Conservation (phyloP, 2,888 invertebrate species). For the Chrysolina oricalcia region DNA sequence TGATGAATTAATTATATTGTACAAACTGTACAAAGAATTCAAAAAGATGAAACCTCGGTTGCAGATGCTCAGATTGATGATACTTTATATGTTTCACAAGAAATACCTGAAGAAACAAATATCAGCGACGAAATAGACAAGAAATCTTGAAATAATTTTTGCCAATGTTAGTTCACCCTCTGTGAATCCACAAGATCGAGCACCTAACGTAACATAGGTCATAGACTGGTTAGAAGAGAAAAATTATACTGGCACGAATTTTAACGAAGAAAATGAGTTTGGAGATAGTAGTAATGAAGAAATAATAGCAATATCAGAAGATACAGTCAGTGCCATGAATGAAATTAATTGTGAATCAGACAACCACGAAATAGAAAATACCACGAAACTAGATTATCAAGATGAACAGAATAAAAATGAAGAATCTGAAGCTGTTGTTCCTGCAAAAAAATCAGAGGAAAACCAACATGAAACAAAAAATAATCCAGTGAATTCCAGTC, state of each 20-base stretch:
- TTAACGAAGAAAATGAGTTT: conserved; percentile 1
- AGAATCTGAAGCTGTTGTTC: not conserved
- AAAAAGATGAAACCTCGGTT: conserved; percentile 25
- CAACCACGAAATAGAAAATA: not conserved
- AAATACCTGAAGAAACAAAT: not conserved
- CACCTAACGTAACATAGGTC: not conserved
- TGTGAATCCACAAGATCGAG: not conserved
- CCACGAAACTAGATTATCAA: conserved; percentile 3
- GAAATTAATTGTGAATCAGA: not conserved
- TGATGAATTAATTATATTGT: conserved; percentile 35
- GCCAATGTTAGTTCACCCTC: not conserved
- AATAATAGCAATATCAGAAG: conserved; percentile 2
- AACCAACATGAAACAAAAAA: conserved; percentile 1
- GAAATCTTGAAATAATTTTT: conserved; percentile 5
- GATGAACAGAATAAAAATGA: conserved; percentile 10
- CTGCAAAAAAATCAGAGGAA: not conserved
- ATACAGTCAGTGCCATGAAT: not conserved
- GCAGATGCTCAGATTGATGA: conserved; percentile 5
- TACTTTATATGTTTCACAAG: not conserved
- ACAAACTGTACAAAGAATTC: conserved; percentile 36
- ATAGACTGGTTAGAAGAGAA: conserved; percentile 7
- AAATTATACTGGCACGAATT: not conserved
- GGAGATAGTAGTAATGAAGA: conserved; percentile 8
- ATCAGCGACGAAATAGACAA: not conserved
- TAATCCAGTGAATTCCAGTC: conserved; percentile 22